These are phyloP conservation scores for Drosophila bunnanda DNA, from an alignment of 2,888 invertebrate genomes.

Conservation along the genomic window DNA sequence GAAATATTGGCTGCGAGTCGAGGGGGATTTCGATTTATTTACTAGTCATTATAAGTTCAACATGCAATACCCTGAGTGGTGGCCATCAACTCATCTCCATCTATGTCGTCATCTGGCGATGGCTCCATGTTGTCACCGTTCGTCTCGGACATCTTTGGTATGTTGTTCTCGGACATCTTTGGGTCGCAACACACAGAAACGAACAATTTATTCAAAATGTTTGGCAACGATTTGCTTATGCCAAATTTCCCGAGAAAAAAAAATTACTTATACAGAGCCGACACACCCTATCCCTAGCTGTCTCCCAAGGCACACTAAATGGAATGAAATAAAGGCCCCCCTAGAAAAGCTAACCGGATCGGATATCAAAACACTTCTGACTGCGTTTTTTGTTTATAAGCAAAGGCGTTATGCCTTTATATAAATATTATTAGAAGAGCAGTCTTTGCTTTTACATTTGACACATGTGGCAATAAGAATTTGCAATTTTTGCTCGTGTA, in stretches of 20 bases:
- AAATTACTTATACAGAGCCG: neutral
- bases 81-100: conserved; percentile 15
- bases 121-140: no score
- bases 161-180: no score
- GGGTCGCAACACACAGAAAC: neutral
- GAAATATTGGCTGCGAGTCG: conserved; percentile 40
- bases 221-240: neutral
- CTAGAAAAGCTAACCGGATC: neutral
- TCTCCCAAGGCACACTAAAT: conserved; percentile 10
- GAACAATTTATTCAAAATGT: neutral
- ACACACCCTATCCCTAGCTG: neutral
- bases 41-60: neutral
- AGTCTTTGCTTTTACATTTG: neutral
- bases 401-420: neutral
- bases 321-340: neutral
- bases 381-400: conserved; percentile 13
- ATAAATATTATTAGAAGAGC: neutral
- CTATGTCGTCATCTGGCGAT: neutral
- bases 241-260: neutral
- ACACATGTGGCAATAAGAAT: neutral
- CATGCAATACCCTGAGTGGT: conserved; percentile 17
- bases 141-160: no score
- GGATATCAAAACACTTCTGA: conserved; percentile 6
- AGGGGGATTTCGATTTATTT: neutral
- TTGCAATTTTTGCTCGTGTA: no score